These are phyloP conservation scores for Celastrina argiolus DNA, from an alignment of 2,888 invertebrate genomes.

Conservation along the genomic window DNA sequence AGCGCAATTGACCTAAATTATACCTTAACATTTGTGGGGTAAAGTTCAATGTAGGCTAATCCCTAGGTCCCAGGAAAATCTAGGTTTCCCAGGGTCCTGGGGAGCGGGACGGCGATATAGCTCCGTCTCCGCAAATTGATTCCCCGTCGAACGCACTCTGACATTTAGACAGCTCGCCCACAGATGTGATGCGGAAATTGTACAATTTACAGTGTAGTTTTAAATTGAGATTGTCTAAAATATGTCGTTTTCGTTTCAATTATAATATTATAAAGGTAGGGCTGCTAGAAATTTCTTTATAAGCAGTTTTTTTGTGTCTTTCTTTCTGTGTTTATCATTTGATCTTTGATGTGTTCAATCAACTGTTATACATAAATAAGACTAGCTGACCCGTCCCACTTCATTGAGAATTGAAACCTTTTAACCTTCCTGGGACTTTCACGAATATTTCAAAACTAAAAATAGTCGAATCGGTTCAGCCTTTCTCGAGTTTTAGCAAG, in stretches of 20 bases:
- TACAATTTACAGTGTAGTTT: not conserved
- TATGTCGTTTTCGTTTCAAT: not conserved
- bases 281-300: too few relatives aligned
- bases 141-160: constrained; percentile 42
- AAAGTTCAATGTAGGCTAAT: constrained; percentile 44
- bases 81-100: constrained; percentile 60
- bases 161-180: constrained; percentile 39
- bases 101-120: constrained; percentile 58
- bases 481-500: too few relatives aligned
- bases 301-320: too few relatives aligned
- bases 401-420: too few relatives aligned
- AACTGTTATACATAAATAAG: too few relatives aligned
- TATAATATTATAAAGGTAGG: too few relatives aligned
- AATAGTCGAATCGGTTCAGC: too few relatives aligned
- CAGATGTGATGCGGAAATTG: constrained; percentile 1
- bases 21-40: constrained; percentile 28
- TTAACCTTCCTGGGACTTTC: too few relatives aligned
- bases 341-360: too few relatives aligned
- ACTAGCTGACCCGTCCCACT: too few relatives aligned
- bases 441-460: too few relatives aligned
- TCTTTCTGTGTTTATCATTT: too few relatives aligned
- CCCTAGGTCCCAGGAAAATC: constrained; percentile 42
- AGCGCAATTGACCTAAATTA: not conserved
- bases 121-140: constrained; percentile 45
- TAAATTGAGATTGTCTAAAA: not conserved